Percentiles rank a stretch among this genome's conserved stretches.
phyloP scores from a whole-genome alignment of 2,888 invertebrate species.

The Callinectes sapidus region DNA sequence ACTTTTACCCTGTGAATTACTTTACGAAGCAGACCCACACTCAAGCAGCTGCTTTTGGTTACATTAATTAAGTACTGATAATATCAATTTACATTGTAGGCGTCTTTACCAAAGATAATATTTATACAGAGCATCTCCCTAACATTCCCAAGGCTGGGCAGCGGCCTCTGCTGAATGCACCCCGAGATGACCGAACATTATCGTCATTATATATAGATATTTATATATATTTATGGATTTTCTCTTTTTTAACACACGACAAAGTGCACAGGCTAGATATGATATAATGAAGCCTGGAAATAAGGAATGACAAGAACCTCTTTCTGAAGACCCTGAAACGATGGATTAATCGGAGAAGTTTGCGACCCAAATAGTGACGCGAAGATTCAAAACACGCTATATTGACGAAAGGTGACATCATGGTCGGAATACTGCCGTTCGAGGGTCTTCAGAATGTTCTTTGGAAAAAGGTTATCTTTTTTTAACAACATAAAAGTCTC shows the following conservation, averaged over 20 bases:
- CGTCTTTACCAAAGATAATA: neutral
- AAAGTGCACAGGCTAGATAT: constrained; percentile 68
- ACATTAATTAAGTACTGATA: neutral
- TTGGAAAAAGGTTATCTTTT: constrained; percentile 22
- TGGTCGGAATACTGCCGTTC: constrained; percentile 66
- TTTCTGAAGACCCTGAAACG: constrained; percentile 65
- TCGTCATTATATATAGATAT: constrained; percentile 59
- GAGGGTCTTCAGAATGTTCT: constrained; percentile 63
- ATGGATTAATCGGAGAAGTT: constrained; percentile 38
- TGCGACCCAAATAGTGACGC: constrained; percentile 45
- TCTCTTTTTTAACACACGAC: constrained; percentile 63
- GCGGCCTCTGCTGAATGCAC: neutral
- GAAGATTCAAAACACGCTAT: neutral
- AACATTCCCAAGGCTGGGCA: neutral
- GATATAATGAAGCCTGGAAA: constrained; percentile 61
- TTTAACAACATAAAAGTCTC: constrained; percentile 22
- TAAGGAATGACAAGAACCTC: constrained; percentile 55
- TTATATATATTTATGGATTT: constrained; percentile 39
- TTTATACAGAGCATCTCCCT: neutral
- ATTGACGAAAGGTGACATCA: constrained; percentile 19
- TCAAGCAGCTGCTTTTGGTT: neutral
- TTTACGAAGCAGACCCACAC: neutral
- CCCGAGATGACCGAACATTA: constrained; percentile 14
- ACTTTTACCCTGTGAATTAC: neutral
- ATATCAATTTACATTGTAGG: neutral